Base-by-base conservation (phyloP, 1,140 invertebrate species). In the Mactra quadrangularis region DNA sequence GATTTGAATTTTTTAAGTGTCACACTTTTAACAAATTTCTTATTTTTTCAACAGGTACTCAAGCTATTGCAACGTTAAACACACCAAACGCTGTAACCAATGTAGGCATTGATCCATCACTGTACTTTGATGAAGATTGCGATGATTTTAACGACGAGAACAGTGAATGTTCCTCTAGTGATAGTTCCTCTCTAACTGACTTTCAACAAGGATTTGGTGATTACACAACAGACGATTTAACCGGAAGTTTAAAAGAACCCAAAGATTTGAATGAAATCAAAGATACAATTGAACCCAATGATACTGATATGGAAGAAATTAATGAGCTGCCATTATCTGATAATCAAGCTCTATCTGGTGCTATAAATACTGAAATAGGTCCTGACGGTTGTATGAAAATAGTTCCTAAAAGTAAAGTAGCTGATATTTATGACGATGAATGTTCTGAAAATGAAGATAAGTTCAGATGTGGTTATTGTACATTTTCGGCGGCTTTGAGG, bases 401-500 rank as follows among this genome's bases (percentile, higher is more conserved):
- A 52, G 72, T 62, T 0, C 55, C 22, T 6, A 68, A 50, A 31
- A 1, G 0, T 31, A 68, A 31, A 31, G 4, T 25, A 17, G 45
- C 15, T 57, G 3, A 33, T 52, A n/a, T 38, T 22, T 31, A 33
- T 13, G n/a, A 3, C 13, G 45, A 55, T 25, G 33, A 52, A 41
- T 53, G 25, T 9, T 9, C 55, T 19, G 25, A 13, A 2, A 70
- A 53, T 33, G 47, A 52, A 3, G 57, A 64, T 3, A 71, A 71
- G 38, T 82, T 82, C 33, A 82, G 64, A 62, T 82, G 79, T 53
- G 70, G 79, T 11, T 66, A 82, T 41, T 82, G 79, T 45, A 33
- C 70, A 17, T 82, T 82, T 35, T 74, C 70, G 11, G 79, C 79
- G 1, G 68, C 27, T 2, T 45, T 82, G 13, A 50, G 79, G 35